Base-by-base conservation (phyloP, 2,797 vertebrate genomes). In the Pangasius djambal region DNA sequence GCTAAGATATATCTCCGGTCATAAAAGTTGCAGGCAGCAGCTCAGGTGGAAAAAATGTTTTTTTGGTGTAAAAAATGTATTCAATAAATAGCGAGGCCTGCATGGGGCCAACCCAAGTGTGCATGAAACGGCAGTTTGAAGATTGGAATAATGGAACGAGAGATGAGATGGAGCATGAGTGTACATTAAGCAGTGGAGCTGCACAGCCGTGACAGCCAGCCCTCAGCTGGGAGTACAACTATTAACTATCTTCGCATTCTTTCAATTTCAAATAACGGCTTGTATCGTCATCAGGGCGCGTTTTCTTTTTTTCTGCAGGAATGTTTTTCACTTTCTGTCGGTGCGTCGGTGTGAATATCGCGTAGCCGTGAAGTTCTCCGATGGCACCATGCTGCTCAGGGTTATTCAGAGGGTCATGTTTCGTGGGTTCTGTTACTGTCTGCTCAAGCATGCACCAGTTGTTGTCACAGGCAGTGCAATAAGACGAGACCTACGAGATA, bases 21-120 rank as follows among this genome's bases (percentile, higher is more conserved):
- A 97, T 98, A 97, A 98, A 99, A 98, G 97, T 97, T 97, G 97
- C 97, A 97, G 97, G 97, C 97, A 97, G 97, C 96, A 99, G 96
- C 96, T 99, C 98, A 99, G 98, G 98, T 99, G 98, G 98, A 99
- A 99, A 96, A 97, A 98, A 98, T 97, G 59, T 75, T 83, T 85
- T 95, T 94, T 94, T 95, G 94, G 97, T 97, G 97, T 97, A 97
- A 97, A 99, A 96, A 98, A 98, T 98, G 97, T 98, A 98, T 98
- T 99, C 97, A 98, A 98, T 99, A 99, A 99, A 98, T 98, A 99
- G 98, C 97, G 97, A 96, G 96, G 98, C 96, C 98, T 98, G 98
- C 98, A 98, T 98, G 98, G 97, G 97, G 98, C 96, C 97, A 94
- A 92, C 91, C 94, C 96, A 97, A 97, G 97, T 97, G 97, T 97